These are phyloP conservation scores for Oryzias woworae DNA, from an alignment of 2,113 vertebrate species.

Conservation along the genomic window DNA sequence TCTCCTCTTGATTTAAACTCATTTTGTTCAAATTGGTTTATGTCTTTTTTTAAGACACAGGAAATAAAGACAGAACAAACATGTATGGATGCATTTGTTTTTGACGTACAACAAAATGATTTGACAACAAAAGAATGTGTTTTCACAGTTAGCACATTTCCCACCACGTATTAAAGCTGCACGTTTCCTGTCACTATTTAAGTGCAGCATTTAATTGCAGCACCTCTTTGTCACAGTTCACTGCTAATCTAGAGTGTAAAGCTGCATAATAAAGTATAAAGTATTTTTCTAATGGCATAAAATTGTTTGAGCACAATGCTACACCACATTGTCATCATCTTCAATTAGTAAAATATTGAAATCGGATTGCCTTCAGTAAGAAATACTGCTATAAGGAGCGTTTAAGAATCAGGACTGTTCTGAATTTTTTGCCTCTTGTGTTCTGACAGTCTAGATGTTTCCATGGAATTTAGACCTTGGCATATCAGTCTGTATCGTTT, in stretches of 20 bases:
- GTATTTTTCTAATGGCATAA: slow-evolving; percentile 13
- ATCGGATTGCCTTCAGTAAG: slow-evolving; percentile 24
- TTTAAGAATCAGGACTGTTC: slow-evolving; percentile 41
- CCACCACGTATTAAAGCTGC: too few relatives aligned
- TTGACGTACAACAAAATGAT: too few relatives aligned
- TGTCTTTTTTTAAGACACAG: too few relatives aligned
- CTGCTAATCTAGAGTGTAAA: neutral
- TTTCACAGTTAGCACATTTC: too few relatives aligned
- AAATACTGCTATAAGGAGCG: slow-evolving; percentile 32
- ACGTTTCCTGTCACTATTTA: neutral
- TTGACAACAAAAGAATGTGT: too few relatives aligned
- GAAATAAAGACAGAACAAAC: too few relatives aligned
- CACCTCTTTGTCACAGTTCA: neutral
- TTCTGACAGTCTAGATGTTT: slow-evolving; percentile 23
- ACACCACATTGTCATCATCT: neutral
- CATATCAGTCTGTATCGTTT: slow-evolving; percentile 39
- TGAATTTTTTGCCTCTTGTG: slow-evolving; percentile 27
- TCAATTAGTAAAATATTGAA: neutral
- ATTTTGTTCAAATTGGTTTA: too few relatives aligned
- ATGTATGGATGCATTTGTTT: too few relatives aligned
- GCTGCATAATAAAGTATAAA: neutral
- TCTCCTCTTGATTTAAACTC: too few relatives aligned
- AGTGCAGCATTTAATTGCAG: neutral
- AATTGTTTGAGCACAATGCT: slow-evolving; percentile 14
- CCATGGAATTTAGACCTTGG: slow-evolving; percentile 26